A percentile compares a stretch with the other conserved stretches of the same genome.
These are phyloP conservation scores for Smutsia gigantea DNA, from an alignment of 2,797 vertebrate species.

Conservation along the genomic window DNA sequence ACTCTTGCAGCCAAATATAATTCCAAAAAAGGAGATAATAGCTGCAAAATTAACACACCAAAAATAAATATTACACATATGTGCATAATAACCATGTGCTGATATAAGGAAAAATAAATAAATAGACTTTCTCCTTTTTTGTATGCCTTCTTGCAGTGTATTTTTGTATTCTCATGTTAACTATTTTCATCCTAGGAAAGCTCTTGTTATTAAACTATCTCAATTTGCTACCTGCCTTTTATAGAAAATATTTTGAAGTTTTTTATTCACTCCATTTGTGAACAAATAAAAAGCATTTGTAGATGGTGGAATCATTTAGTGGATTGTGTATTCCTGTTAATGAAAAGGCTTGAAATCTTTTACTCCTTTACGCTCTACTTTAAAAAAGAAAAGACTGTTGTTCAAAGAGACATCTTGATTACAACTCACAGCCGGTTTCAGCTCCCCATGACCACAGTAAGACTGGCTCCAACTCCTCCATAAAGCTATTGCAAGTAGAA, in stretches of 20 bases:
- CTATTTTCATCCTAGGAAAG: slow-evolving; percentile 64
- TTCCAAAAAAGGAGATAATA: slow-evolving; percentile 87
- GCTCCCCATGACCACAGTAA: neutral
- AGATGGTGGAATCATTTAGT: neutral
- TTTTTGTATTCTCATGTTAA: slow-evolving; percentile 59
- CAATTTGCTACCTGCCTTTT: slow-evolving; percentile 59
- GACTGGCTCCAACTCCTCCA: neutral
- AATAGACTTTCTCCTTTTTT: slow-evolving; percentile 68
- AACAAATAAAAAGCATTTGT: neutral
- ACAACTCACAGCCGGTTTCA: neutral
- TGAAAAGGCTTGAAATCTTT: neutral
- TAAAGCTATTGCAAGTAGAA: neutral
- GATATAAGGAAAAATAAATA: slow-evolving; percentile 64
- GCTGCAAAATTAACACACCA: slow-evolving; percentile 58
- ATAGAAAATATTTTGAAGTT: neutral
- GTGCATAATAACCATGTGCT: slow-evolving; percentile 37
- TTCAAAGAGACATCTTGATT: neutral
- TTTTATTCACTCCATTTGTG: slow-evolving; percentile 49
- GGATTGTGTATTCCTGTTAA: neutral
- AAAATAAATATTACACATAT: slow-evolving; percentile 68
- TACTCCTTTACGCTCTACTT: neutral
- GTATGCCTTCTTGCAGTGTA: slow-evolving; percentile 48
- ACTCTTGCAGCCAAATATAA: slow-evolving; percentile 86
- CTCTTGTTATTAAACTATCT: slow-evolving; percentile 74
- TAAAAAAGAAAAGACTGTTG: neutral